phyloP scores from a whole-genome alignment of 2,888 invertebrate genomes.

The Capitulum mitella region DNA sequence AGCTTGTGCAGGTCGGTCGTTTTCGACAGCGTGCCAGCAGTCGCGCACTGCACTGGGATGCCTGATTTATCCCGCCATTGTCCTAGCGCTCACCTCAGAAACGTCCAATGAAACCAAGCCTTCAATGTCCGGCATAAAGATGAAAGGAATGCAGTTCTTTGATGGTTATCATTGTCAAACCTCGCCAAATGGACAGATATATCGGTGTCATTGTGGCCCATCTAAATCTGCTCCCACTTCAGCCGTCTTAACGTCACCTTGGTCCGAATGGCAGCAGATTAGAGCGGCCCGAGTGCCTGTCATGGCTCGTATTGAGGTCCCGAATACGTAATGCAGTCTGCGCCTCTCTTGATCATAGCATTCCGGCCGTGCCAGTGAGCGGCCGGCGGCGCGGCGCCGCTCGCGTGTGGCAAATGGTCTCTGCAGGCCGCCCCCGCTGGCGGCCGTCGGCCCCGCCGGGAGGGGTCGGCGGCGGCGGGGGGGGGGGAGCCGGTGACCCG shows the following conservation, averaged over 20 bases:
- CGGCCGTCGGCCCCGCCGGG: not conserved
- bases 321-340: slow-evolving; percentile 7
- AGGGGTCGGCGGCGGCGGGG: not conserved
- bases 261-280: not conserved
- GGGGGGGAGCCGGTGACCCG: not conserved
- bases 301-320: slow-evolving; percentile 7
- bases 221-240: slow-evolving; percentile 11
- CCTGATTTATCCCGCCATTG: not conserved
- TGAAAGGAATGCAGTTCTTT: not conserved
- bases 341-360: not conserved
- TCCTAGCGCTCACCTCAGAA: not conserved
- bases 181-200: not conserved
- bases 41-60: too few relatives aligned
- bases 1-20: too few relatives aligned
- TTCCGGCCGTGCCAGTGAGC: not conserved
- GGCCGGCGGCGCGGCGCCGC: not conserved
- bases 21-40: too few relatives aligned
- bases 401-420: slow-evolving; percentile 2
- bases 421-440: not conserved
- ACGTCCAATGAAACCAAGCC: not conserved
- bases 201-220: slow-evolving; percentile 23
- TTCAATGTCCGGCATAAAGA: slow-evolving; percentile 9
- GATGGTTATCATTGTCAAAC: not conserved
- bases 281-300: not conserved
- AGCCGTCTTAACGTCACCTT: not conserved